Percentiles rank a stretch among this genome's conserved stretches.
These are phyloP conservation scores for Tautogolabrus adspersus DNA, from an alignment of 2,113 vertebrate genomes.

Conservation along the genomic window DNA sequence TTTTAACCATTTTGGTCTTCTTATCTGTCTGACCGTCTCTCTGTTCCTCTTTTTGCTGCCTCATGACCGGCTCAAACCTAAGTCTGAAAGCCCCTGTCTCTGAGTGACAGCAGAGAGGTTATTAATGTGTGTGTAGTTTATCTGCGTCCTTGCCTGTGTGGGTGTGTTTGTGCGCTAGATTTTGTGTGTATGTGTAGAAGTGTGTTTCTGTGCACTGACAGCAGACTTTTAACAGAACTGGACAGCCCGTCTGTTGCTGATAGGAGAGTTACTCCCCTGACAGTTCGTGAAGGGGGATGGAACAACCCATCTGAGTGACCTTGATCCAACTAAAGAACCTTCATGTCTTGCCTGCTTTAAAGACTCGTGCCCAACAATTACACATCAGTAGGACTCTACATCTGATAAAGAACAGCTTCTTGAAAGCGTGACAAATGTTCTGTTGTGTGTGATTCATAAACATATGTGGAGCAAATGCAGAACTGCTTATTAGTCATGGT, in stretches of 20 bases:
- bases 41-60: slow-evolving; percentile 41
- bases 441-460: slow-evolving; percentile 34
- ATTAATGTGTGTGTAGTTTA: slow-evolving; percentile 47
- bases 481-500: slow-evolving; percentile 35
- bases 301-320: slow-evolving; percentile 40
- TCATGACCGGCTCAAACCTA: slow-evolving; percentile 29
- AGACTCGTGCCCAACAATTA: background rate
- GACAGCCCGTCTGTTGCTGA: slow-evolving; percentile 48
- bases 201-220: slow-evolving; percentile 43
- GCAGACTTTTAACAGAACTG: slow-evolving; percentile 47
- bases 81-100: slow-evolving; percentile 43
- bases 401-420: background rate
- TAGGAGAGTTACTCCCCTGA: slow-evolving; percentile 56
- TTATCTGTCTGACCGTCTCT: slow-evolving; percentile 24
- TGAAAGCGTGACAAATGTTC: slow-evolving; percentile 15
- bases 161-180: slow-evolving; percentile 14
- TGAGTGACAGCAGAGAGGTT: slow-evolving; percentile 52
- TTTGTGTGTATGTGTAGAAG: slow-evolving; percentile 14
- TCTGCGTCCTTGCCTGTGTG: slow-evolving; percentile 24
- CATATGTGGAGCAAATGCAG: slow-evolving; percentile 32
- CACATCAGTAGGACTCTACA: background rate
- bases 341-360: background rate
- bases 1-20: slow-evolving; percentile 32
- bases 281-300: slow-evolving; percentile 42
- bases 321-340: slow-evolving; percentile 43